Evolutionary conservation across 2,888 invertebrate genomes (phyloP), one percentile per base, ranked within the genome.

Genomic region (Seira musarum): DNA sequence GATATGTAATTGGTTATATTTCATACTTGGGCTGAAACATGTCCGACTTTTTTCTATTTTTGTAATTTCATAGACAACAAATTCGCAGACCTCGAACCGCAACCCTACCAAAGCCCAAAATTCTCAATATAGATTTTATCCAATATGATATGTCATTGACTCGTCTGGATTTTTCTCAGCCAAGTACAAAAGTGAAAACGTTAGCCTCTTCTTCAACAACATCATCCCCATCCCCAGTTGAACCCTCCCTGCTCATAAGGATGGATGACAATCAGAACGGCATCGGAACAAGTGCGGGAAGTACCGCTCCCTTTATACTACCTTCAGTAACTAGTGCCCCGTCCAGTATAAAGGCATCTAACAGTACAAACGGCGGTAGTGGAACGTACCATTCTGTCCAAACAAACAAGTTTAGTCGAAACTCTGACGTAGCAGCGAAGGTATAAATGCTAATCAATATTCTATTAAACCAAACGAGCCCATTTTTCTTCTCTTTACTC

Each of bases 91-190:
- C 86, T 15, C 77, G 80, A 8, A 86, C 86, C 57, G 86, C 84
- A 24, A 82, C 82, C 3, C 77, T 86, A 57, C 81, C 82, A n/a
- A 83, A 82, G 63, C 86, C 86, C 46, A 81, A 83, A 74, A 82
- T 86, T 75, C 82, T 86, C 53, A 85, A 85, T 83, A 83, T 83
- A 21, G 85, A 85, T 49, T 86, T 80, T 69, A 83, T 85, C 30
- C 85, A 84, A 21, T 84, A 86, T 82, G 86, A 86, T 82, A 86
- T 86, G 86, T 85, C 86, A 70, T 70, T 86, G 67, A 84, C 84
- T 8, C 83, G 86, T 1, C 82, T 86, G 30, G 86, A 86, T 70
- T 85, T 84, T 67, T 67, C 83, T 21, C 22, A 21, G n/a, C 19
- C 19, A 35, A 30, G 22, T 17, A 25, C 63, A 35, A 60, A 57